A percentile compares a stretch with the other conserved stretches of the same genome.
These are phyloP conservation scores for Sinopyrophorus schimmeli DNA, from an alignment of 2,888 invertebrate species.

Conservation along the genomic window DNA sequence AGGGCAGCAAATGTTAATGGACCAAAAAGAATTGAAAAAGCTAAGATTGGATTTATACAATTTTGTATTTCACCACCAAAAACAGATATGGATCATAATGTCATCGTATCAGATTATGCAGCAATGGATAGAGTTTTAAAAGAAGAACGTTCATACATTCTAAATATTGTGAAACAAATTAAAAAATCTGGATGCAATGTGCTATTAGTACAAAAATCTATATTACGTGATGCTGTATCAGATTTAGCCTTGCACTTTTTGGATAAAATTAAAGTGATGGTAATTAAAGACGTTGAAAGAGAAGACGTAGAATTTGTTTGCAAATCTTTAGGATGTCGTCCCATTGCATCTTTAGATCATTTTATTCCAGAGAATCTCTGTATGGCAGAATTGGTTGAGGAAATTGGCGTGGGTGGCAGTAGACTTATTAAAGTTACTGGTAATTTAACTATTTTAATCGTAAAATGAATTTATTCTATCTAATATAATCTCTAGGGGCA, in stretches of 20 bases:
- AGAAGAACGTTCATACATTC: constrained; percentile 95
- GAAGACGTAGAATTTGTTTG: constrained; percentile 98
- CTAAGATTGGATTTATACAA: constrained; percentile 97
- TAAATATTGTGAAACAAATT: constrained; percentile 98
- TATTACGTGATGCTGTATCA: constrained; percentile 90
- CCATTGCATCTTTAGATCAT: constrained; percentile 98
- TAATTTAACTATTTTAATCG: constrained; percentile 25
- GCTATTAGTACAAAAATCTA: constrained; percentile 79
- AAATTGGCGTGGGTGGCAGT: constrained; percentile 80
- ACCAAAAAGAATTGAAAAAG: constrained; percentile 93
- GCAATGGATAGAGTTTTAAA: constrained; percentile 98
- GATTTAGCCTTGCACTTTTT: constrained; percentile 97
- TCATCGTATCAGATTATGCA: constrained; percentile 97
- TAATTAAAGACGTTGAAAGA: constrained; percentile 96
- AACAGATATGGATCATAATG: constrained; percentile 98
- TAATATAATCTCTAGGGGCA: constrained; percentile 55
- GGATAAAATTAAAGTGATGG: constrained; percentile 98
- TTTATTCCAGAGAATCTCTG: constrained; percentile 92
- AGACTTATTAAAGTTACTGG: constrained; percentile 79
- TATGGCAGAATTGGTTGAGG: constrained; percentile 91
- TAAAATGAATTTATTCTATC: constrained; percentile 2
- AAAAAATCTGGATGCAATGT: constrained; percentile 99
- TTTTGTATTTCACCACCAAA: constrained; percentile 99
- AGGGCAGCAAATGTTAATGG: constrained; percentile 88
- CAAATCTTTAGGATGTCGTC: constrained; percentile 91